Evolutionary conservation across 2,113 vertebrate genomes (phyloP).

Genomic region (Fregata magnificens): DNA sequence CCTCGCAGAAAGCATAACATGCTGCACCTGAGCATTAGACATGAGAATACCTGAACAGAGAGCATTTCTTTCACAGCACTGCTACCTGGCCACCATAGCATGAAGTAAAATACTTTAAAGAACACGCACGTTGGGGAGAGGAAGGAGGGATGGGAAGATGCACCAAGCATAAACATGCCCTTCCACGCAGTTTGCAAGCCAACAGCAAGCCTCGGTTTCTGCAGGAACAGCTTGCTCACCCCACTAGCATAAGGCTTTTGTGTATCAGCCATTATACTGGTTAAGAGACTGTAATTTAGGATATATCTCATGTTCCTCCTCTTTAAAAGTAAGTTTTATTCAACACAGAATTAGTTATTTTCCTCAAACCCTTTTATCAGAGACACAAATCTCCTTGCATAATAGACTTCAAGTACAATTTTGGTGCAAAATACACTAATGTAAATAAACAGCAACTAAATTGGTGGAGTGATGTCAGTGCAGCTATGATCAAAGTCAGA

Average conservation of each 20-base stretch:
- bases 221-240: background rate
- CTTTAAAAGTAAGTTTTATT: background rate
- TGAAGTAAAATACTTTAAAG: background rate
- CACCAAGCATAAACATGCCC: background rate
- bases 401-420: background rate
- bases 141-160: background rate
- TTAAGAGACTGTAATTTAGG: background rate
- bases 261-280: background rate
- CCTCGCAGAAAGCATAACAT: background rate
- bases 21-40: background rate
- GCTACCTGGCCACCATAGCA: background rate
- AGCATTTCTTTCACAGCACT: background rate
- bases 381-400: background rate
- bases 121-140: accelerated
- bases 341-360: background rate
- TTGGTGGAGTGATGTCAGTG: background rate
- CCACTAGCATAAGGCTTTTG: accelerated
- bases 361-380: background rate
- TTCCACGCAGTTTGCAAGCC: background rate
- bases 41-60: accelerated
- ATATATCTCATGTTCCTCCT: background rate
- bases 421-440: background rate
- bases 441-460: background rate
- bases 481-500: background rate
- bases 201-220: background rate